Percentiles rank a stretch among this genome's conserved stretches.
Evolutionary conservation across 2,888 invertebrate species (phyloP).

Genomic region (Seira sanloemensis): DNA sequence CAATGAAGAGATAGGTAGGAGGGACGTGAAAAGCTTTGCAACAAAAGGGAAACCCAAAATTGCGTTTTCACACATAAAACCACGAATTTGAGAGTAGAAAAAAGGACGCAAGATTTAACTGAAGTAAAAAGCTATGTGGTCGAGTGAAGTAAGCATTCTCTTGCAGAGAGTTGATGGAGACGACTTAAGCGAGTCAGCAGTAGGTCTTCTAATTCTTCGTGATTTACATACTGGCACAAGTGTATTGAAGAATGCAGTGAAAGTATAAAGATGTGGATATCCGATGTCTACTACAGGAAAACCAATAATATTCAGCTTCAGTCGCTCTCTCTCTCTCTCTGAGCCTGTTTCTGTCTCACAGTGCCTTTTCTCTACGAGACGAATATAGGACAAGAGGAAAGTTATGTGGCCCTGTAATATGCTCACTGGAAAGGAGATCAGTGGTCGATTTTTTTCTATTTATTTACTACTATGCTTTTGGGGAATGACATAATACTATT

Average conservation of each 20-base stretch:
- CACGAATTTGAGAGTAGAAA: too few species aligned
- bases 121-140: too few species aligned
- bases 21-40: too few species aligned
- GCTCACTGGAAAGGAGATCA: background rate
- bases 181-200: constrained; percentile 15
- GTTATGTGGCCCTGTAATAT: too few species aligned
- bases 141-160: too few species aligned
- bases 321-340: background rate
- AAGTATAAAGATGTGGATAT: background rate
- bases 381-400: too few species aligned
- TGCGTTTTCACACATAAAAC: too few species aligned
- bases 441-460: background rate
- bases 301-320: background rate
- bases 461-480: background rate
- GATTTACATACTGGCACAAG: constrained; percentile 30
- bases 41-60: too few species aligned
- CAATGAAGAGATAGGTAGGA: too few species aligned
- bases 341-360: too few species aligned
- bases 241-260: background rate
- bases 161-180: background rate
- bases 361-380: too few species aligned
- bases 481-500: background rate
- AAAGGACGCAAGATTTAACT: too few species aligned
- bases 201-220: constrained; percentile 32
- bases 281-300: background rate